phyloP scores from a whole-genome alignment of 2,113 vertebrate genomes.

The Pitta sordida region DNA sequence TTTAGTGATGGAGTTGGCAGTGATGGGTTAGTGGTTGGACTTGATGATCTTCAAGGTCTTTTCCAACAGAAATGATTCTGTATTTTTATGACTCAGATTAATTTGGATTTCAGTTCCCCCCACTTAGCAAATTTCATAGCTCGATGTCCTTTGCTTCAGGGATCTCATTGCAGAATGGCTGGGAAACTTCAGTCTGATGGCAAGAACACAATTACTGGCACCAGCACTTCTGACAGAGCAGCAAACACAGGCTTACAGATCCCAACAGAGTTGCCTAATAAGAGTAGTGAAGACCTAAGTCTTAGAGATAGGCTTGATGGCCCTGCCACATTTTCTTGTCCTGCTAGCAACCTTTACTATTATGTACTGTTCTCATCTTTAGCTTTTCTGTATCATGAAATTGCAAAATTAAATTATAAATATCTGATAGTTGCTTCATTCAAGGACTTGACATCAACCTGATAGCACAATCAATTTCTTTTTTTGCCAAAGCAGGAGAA shows the following conservation, averaged over 20 bases:
- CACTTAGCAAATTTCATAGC: background rate
- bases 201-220: background rate
- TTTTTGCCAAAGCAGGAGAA: background rate
- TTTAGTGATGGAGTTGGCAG: background rate
- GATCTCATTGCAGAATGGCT: background rate
- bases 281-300: background rate
- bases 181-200: background rate
- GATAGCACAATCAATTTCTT: background rate
- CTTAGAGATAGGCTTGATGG: background rate
- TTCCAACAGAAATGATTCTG: background rate
- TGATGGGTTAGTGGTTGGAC: background rate
- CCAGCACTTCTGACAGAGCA: background rate
- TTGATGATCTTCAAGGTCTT: background rate
- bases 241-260: background rate
- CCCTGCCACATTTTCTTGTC: background rate
- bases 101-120: background rate
- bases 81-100: background rate
- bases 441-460: background rate
- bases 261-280: background rate
- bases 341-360: background rate
- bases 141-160: background rate
- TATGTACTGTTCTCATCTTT: background rate
- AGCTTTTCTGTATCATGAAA: background rate
- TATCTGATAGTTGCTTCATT: background rate
- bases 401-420: background rate